Evolutionary conservation across 2,888 invertebrate species (phyloP), one percentile per base, ranked within the genome.

Genomic region (Sarcophaga caerulescens): DNA sequence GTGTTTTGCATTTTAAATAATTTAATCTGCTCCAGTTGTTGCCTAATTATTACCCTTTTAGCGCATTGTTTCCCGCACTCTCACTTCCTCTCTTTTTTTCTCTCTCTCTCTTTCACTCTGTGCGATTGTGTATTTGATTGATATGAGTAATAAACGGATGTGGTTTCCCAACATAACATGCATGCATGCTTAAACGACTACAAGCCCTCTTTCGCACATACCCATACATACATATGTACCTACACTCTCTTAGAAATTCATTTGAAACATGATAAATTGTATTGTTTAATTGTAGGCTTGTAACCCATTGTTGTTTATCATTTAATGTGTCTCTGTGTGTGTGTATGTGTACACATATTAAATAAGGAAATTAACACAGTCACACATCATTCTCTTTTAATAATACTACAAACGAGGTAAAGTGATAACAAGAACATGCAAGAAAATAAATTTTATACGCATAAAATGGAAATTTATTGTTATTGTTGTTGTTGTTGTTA

Each of bases 1-100:
- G 59, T 75, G 82, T 83, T 80, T 76, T 80, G 68, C 78, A 52
- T 65, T 85, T 83, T 83, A 76, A 77, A 83, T 85, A 83, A 85
- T 85, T 85, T 83, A 85, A 85, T 83, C 73, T 78, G 47, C 78
- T 83, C n/a, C 80, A 81, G 80, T 83, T 83, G 75, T 80, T 68
- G 63, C 80, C 82, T 85, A 80, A 85, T 85, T 85, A 85, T 80
- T 80, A 69, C 73, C 76, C 60, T 80, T 79, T 77, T 57, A 69
- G 63, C 47, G 74, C 57, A 65, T 69, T 76, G 81, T 76, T 70
- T 47, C 14, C 3, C 60, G n/a, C n/a, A 57, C n/a, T 57, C 19
- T 66, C 4, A 23, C 23, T 19, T 25, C 19, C 25, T 45, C 52
- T 65, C 21, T 44, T 23, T 80, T 21, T 70, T 35, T 63, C 19